Percentiles rank a stretch among this genome's conserved stretches.
Conservation (phyloP, 2,797 vertebrate species). For the Forpus xanthops region DNA sequence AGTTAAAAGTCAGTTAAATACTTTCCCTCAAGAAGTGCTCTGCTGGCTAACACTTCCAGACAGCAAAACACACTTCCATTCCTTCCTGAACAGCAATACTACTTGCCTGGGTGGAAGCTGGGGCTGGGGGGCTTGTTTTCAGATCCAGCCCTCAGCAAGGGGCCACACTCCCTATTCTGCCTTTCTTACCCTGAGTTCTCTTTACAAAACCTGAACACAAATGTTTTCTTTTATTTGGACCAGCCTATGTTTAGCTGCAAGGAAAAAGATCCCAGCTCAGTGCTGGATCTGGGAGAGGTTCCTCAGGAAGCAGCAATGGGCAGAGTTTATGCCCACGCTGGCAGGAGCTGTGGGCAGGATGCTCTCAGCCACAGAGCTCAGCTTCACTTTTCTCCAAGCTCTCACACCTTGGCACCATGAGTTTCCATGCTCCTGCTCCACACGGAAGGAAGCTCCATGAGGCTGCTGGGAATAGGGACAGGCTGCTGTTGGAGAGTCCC, state of each 20-base stretch:
- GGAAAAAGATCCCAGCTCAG: neutral
- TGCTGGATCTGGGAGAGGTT: neutral
- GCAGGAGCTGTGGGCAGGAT: neutral
- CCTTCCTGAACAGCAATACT: neutral
- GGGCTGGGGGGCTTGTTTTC: neutral
- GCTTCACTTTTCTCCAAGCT: neutral
- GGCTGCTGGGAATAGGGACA: neutral
- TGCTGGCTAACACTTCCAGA: neutral
- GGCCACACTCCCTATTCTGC: neutral
- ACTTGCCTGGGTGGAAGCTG: neutral
- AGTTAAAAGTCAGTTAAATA: neutral
- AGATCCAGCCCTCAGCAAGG: neutral
- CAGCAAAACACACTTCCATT: neutral
- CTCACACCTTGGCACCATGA: fast-evolving
- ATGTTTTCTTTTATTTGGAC: neutral
- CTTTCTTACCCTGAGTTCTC: neutral
- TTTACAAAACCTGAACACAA: neutral
- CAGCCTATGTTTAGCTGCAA: neutral
- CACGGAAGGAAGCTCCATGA: neutral
- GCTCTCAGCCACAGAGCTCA: neutral
- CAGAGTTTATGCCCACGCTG: neutral
- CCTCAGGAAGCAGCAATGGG: neutral
- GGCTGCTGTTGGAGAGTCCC: neutral
- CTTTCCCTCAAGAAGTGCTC: neutral
- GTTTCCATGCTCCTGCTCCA: neutral